Conservation (phyloP, 2,888 invertebrate species). For the Drosophila mettleri region DNA sequence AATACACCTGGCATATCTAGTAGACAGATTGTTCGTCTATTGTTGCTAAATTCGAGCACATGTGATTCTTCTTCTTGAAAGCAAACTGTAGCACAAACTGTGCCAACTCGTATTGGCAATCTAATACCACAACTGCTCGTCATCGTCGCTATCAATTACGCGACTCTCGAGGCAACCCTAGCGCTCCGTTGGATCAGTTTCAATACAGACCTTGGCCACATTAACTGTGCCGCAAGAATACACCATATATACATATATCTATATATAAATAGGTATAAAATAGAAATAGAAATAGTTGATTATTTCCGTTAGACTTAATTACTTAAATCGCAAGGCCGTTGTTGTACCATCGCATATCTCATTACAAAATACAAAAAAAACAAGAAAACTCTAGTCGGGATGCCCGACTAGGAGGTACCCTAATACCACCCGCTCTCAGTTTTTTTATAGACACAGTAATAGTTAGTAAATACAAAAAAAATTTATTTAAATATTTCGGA, state of each 20-base stretch:
- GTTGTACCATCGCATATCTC: constrained; percentile 38
- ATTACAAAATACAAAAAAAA: constrained; percentile 42
- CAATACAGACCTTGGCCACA: constrained; percentile 75
- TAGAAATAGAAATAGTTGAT: constrained; percentile 50
- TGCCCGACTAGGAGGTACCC: background rate
- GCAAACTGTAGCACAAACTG: constrained; percentile 45
- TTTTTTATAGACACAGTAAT: too few relatives aligned
- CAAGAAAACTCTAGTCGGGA: background rate
- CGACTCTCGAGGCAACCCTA: constrained; percentile 59
- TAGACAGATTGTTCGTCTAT: background rate
- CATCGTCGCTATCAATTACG: constrained; percentile 57
- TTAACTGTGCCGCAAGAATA: constrained; percentile 49
- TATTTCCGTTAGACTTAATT: constrained; percentile 72
- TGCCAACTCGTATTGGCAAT: constrained; percentile 51
- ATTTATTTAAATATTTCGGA: too few relatives aligned
- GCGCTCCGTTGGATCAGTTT: constrained; percentile 65
- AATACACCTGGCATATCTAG: background rate
- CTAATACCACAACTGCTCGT: constrained; percentile 52
- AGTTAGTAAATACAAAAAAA: too few relatives aligned
- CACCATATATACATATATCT: constrained; percentile 1
- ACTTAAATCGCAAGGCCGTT: constrained; percentile 60
- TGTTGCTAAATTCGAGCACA: background rate
- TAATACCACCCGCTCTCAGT: too few relatives aligned
- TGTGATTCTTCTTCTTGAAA: constrained; percentile 16
- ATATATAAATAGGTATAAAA: constrained; percentile 20